Evolutionary conservation across 2,888 invertebrate species (phyloP).

Genomic region (Pelosia muscerda): DNA sequence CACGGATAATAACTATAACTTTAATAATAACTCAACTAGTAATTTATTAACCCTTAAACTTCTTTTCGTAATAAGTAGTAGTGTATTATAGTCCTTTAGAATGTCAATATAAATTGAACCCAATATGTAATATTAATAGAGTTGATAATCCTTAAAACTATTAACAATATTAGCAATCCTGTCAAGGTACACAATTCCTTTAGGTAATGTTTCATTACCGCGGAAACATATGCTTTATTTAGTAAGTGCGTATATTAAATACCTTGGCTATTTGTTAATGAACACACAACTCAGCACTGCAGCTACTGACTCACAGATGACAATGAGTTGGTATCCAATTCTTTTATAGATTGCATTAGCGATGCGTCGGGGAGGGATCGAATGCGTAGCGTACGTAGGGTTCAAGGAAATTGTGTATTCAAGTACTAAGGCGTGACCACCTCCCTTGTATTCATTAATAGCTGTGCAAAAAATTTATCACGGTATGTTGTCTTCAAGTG

Average conservation of each 20-base stretch:
- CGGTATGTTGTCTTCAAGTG: background rate
- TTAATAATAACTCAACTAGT: constrained; percentile 1
- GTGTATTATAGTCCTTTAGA: no score
- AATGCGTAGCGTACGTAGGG: constrained; percentile 55
- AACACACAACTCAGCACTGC: constrained; percentile 82
- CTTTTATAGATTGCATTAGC: constrained; percentile 82
- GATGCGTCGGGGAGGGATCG: constrained; percentile 70
- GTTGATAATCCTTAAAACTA: constrained; percentile 1
- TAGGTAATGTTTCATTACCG: background rate
- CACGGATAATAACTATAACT: constrained; percentile 1
- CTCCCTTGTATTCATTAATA: constrained; percentile 28
- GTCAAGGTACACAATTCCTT: constrained; percentile 6
- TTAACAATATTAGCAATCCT: background rate
- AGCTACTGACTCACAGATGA: constrained; percentile 80
- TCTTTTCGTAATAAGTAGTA: no score
- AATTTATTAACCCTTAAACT: constrained; percentile 3
- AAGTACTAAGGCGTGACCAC: constrained; percentile 25
- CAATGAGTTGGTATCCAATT: constrained; percentile 70
- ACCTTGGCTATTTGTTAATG: constrained; percentile 70
- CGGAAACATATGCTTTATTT: background rate
- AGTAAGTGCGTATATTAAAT: constrained; percentile 44
- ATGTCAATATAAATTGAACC: no score
- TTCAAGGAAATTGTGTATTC: constrained; percentile 61
- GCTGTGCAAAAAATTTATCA: background rate
- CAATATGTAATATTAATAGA: no score